Evolutionary conservation across 2,113 vertebrate species (phyloP).

Genomic region (Trinectes maculatus): DNA sequence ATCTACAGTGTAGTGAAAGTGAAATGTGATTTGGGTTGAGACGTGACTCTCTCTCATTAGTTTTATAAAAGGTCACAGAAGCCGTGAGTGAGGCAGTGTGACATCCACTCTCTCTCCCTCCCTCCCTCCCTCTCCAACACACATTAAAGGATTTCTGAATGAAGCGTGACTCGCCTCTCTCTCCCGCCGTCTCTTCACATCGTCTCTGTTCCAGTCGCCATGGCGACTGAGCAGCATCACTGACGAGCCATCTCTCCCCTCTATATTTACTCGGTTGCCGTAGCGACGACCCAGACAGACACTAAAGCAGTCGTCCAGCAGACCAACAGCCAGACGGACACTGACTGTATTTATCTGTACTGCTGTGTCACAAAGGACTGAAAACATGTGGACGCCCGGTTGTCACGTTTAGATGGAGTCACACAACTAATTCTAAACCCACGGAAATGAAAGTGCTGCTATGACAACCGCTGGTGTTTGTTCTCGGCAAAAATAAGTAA

Average conservation of each 20-base stretch:
- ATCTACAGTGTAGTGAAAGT: no score
- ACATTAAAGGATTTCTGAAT: slow-evolving; percentile 55
- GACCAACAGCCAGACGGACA: neutral
- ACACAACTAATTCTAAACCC: no score
- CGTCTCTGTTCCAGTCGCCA: slow-evolving; percentile 38
- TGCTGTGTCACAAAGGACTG: neutral
- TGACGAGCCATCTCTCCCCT: slow-evolving; percentile 62
- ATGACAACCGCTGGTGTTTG: no score
- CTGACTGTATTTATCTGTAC: neutral
- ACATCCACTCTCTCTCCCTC: no score
- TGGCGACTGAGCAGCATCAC: slow-evolving; percentile 51
- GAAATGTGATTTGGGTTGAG: no score
- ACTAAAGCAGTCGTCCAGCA: slow-evolving; percentile 22
- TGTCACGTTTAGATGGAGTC: neutral
- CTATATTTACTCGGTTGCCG: slow-evolving; percentile 77
- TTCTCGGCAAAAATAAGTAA: no score
- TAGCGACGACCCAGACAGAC: slow-evolving; percentile 53
- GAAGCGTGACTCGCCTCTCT: slow-evolving; percentile 51
- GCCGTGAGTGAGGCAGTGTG: neutral
- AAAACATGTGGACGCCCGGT: neutral
- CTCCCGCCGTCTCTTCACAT: slow-evolving; percentile 35
- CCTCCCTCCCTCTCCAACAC: neutral
- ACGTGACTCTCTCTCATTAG: slow-evolving; percentile 6
- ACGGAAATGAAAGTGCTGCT: no score
- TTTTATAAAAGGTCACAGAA: slow-evolving; percentile 20